Percentiles rank a stretch among this genome's conserved stretches.
These are phyloP conservation scores for Apoda limacodes DNA, from an alignment of 2,888 invertebrate species.

Conservation along the genomic window DNA sequence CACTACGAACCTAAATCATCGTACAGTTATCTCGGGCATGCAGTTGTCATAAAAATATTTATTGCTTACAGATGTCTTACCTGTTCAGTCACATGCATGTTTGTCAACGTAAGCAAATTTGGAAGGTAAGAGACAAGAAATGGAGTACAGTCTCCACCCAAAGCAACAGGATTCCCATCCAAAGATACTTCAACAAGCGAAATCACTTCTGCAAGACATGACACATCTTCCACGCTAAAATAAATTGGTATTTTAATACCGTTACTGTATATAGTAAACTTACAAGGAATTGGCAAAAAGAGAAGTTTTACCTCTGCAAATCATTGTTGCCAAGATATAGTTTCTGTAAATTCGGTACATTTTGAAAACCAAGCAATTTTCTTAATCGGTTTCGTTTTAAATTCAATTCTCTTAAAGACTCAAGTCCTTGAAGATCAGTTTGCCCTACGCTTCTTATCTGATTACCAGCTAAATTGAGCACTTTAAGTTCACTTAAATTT, in stretches of 20 bases:
- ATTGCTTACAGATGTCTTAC: conserved; percentile 29
- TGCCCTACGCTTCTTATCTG: conserved; percentile 82
- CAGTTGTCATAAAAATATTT: conserved; percentile 13
- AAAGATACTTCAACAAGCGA: conserved; percentile 86
- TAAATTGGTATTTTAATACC: too few species aligned
- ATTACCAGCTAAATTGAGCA: conserved; percentile 94
- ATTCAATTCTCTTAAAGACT: conserved; percentile 87
- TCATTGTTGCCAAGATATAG: conserved; percentile 88
- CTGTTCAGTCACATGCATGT: conserved; percentile 84
- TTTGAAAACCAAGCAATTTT: conserved; percentile 83
- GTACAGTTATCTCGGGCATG: not conserved
- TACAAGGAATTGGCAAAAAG: too few species aligned
- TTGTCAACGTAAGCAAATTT: conserved; percentile 77
- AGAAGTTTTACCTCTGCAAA: conserved; percentile 64
- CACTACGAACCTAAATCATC: conserved; percentile 70
- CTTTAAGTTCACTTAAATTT: conserved; percentile 81
- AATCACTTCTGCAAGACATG: conserved; percentile 81
- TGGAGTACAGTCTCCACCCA: conserved; percentile 84
- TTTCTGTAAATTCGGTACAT: conserved; percentile 80
- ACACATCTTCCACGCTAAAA: conserved; percentile 86
- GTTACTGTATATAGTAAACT: too few species aligned
- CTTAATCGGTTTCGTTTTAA: conserved; percentile 87
- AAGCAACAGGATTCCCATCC: conserved; percentile 86
- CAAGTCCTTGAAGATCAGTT: conserved; percentile 82
- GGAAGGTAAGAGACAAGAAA: conserved; percentile 86